Evolutionary conservation across 2,113 vertebrate species (phyloP), one percentile per base, ranked within the genome.

Genomic region (Scortum barcoo): DNA sequence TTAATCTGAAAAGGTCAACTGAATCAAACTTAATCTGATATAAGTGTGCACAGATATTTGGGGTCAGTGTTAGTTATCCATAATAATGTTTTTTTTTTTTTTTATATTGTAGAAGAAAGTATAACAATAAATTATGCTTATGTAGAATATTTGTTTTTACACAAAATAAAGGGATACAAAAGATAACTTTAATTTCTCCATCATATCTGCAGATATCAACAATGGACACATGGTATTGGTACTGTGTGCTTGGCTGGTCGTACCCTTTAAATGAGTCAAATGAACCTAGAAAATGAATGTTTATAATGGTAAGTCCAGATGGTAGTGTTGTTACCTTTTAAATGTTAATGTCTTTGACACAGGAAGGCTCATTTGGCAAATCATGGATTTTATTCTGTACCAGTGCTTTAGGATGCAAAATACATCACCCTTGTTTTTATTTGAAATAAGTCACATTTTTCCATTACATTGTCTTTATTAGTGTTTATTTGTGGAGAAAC

Each of bases 1-100:
- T 53, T 86, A 40, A 77, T 78, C 46, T 85, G 28, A 60, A 89
- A 92, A 93, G 85, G 90, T 90, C 82, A 83, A 0, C 30, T 82
- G 48, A 83, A 63, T 86, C 76, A 68, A 74, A 80, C 5, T 57
- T 54, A 67, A 84, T 89, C 40, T 82, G 40, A 73, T 74, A n/a
- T 50, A 68, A 56, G 40, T 53, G 33, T 54, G 46, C 36, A 65
- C 2, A 19, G 54, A 84, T 1, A 44, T 71, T 69, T 56, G 1
- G 3, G 46, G 72, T 84, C 12, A 77, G 2, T 38, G 19, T 50
- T 75, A 13, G 24, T 19, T 70, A 22, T 76, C n/a, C 26, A 42
- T 54, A 65, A 60, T n/a, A 53, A 72, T 66, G 3, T 26, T 20
- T n/a, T 13, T 33, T 57, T n/a, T 42, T 20, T 4, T n/a, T n/a